Evolutionary conservation across 2,113 vertebrate genomes (phyloP).

Genomic region (Orycteropus afer): DNA sequence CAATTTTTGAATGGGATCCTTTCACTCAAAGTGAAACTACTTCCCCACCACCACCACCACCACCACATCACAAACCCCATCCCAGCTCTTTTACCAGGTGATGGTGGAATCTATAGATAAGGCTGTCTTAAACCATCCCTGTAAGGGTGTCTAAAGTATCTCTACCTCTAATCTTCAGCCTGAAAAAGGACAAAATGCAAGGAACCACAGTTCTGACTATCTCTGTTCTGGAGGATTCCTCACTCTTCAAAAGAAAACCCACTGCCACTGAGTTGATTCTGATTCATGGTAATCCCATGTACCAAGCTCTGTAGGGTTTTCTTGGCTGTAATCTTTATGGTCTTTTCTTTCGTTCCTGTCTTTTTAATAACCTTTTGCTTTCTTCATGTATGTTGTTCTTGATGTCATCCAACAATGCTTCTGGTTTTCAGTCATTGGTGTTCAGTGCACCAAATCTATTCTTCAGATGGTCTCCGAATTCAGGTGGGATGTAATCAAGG

Average conservation of each 20-base stretch:
- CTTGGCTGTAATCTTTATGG: not conserved
- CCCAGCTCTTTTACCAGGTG: not conserved
- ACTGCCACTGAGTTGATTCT: too few species aligned
- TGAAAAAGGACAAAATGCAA: not conserved
- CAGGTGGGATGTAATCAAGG: too few species aligned
- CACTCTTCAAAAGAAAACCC: not conserved
- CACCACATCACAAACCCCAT: fast-evolving
- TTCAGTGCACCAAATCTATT: too few species aligned
- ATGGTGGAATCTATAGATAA: not conserved
- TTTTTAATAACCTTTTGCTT: too few species aligned
- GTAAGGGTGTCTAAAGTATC: not conserved
- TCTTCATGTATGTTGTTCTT: too few species aligned
- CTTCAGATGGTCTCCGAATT: too few species aligned
- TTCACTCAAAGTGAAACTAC: not conserved
- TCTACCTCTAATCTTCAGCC: not conserved
- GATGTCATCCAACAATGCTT: too few species aligned
- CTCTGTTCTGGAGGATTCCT: not conserved
- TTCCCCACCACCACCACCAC: too few species aligned
- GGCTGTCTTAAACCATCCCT: not conserved
- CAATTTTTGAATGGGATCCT: not conserved
- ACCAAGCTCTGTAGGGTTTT: too few species aligned
- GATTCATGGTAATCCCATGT: too few species aligned
- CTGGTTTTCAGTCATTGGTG: too few species aligned
- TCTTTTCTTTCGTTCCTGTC: too few species aligned
- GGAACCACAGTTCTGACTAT: not conserved